Conservation (phyloP, 2,113 vertebrate species). For the Gopherus evgoodei region DNA sequence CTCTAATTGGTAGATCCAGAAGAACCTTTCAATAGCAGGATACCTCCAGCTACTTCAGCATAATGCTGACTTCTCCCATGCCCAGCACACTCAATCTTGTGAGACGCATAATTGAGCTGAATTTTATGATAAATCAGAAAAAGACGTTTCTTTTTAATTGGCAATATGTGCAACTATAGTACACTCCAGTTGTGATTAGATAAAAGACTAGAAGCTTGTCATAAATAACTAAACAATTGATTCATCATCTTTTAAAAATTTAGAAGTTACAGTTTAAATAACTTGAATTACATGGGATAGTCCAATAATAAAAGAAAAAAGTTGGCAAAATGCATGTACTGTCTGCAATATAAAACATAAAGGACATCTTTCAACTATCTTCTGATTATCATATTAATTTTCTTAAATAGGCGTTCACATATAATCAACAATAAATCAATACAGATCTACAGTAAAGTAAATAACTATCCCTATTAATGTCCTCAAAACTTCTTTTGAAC, state of each 20-base stretch:
- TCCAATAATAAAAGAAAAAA: rapidly evolving
- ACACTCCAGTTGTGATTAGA: rapidly evolving
- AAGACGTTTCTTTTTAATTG: rapidly evolving
- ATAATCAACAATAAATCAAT: neutral
- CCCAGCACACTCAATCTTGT: rapidly evolving
- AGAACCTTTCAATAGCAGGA: neutral
- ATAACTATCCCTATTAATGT: neutral
- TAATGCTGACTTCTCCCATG: neutral
- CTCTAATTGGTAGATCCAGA: neutral
- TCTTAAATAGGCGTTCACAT: neutral
- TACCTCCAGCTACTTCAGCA: neutral
- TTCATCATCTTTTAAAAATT: neutral
- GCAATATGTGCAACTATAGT: rapidly evolving
- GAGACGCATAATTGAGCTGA: neutral
- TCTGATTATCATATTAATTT: neutral
- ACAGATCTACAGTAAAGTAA: neutral
- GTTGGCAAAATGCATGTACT: neutral
- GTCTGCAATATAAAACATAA: neutral
- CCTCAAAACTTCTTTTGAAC: neutral
- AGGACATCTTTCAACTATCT: neutral
- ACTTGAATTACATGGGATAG: rapidly evolving
- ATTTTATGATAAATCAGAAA: neutral
- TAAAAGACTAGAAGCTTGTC: rapidly evolving
- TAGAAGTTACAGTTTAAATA: neutral
- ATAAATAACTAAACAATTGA: neutral